phyloP scores from a whole-genome alignment of 2,888 invertebrate species.

The Pyrgus malvae region DNA sequence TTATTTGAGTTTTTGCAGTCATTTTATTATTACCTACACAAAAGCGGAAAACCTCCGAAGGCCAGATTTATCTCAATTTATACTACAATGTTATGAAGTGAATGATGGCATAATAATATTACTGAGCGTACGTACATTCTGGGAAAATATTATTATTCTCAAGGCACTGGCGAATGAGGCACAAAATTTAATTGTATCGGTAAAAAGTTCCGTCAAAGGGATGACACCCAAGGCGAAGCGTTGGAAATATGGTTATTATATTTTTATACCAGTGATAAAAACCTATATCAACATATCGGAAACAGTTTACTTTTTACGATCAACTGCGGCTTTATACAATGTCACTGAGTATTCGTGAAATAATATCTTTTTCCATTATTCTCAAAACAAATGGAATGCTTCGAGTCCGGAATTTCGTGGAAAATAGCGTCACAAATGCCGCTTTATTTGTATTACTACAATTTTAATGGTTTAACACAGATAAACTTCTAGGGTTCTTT shows the following conservation, averaged over 20 bases:
- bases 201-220: conserved; percentile 11
- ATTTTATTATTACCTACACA: too few species aligned
- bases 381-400: conserved; percentile 12
- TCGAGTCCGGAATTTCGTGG: background rate
- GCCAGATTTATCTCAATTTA: too few species aligned
- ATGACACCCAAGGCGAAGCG: conserved; percentile 10
- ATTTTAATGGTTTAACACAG: too few species aligned
- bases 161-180: too few species aligned
- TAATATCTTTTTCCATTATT: conserved; percentile 13
- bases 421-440: background rate
- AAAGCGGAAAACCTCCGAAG: too few species aligned
- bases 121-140: too few species aligned
- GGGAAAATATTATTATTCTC: too few species aligned
- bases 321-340: background rate
- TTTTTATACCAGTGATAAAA: conserved; percentile 27
- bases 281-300: conserved; percentile 25
- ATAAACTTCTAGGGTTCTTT: too few species aligned
- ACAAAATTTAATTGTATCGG: conserved; percentile 12
- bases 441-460: too few species aligned
- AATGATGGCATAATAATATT: too few species aligned
- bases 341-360: conserved; percentile 4
- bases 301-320: conserved; percentile 28
- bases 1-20: too few species aligned
- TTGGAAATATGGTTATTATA: conserved; percentile 22
- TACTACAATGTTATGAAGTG: too few species aligned